Percentiles rank a stretch among this genome's conserved stretches.
These are phyloP conservation scores for Macaca fascicularis DNA, from an alignment of 2,113 vertebrate genomes.

Conservation along the genomic window T2T-MFA8v1.1 NC_088391.1:52036501-52037000, in stretches of 20 bases:
- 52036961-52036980: background rate
- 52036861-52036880: background rate
- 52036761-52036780: background rate
- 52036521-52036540: too few relatives aligned
- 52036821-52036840: background rate
- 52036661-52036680: background rate
- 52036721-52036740: background rate
- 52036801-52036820: background rate
- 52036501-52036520: too few relatives aligned
- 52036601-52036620: background rate
- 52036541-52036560: too few relatives aligned
- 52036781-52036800: background rate
- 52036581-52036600: background rate
- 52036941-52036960: background rate
- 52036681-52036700: background rate
- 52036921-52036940: background rate
- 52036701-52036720: background rate
- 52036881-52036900: background rate
- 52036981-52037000: background rate
- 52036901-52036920: background rate
- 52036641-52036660: background rate
- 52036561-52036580: background rate
- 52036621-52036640: background rate
- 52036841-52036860: background rate
- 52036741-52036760: background rate